phyloP scores from a whole-genome alignment of 2,113 vertebrate genomes.

The Nothoprocta pentlandii region DNA sequence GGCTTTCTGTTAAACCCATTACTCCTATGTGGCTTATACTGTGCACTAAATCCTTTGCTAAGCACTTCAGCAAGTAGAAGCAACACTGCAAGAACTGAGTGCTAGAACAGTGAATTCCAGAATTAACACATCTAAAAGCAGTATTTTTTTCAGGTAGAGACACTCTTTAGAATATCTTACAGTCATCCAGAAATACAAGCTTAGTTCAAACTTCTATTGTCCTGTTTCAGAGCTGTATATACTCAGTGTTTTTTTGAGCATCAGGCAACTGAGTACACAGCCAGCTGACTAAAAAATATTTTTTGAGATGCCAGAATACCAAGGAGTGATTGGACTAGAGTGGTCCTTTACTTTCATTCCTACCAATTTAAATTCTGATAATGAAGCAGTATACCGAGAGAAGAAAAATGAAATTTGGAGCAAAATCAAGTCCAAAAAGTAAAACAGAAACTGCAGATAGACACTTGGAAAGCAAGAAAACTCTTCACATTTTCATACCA shows the following conservation, averaged over 20 bases:
- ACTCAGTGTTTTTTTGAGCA: neutral
- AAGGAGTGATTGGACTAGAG: neutral
- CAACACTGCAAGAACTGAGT: fast-evolving
- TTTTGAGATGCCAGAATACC: neutral
- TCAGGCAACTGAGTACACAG: fast-evolving
- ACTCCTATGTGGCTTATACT: neutral
- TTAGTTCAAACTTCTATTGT: too few species aligned
- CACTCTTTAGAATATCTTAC: neutral
- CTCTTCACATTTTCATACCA: neutral
- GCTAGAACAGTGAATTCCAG: fast-evolving
- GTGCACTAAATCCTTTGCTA: neutral
- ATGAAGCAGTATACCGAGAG: fast-evolving
- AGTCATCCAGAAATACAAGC: neutral
- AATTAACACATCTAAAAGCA: neutral
- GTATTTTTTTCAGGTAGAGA: neutral
- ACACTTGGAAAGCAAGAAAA: neutral
- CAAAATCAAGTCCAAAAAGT: neutral
- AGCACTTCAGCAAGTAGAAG: neutral
- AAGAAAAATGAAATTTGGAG: neutral
- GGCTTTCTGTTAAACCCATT: neutral
- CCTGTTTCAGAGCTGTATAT: fast-evolving
- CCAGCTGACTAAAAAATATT: neutral
- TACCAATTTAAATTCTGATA: neutral
- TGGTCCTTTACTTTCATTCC: neutral
- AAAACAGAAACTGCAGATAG: neutral